phyloP scores from a whole-genome alignment of 30 jellyfish, hydroid and myxozoan species.

The Rhopilema esculentum region DNA sequence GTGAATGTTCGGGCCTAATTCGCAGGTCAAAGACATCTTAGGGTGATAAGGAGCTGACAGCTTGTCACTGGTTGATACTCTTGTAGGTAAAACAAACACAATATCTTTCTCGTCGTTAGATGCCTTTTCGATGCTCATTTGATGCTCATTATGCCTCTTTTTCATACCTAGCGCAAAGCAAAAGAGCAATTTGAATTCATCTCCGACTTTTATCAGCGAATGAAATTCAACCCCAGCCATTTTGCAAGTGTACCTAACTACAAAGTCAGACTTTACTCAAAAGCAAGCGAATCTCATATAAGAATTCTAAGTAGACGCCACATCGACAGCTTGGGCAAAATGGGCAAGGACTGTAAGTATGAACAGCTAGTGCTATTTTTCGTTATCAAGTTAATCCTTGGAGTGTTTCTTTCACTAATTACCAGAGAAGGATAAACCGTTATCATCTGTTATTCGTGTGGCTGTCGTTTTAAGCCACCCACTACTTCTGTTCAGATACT shows the following conservation, averaged over 20 bases:
- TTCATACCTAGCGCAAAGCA: slow-evolving; percentile 46
- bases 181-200: slow-evolving; percentile 19
- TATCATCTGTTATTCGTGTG: not conserved
- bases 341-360: slow-evolving; percentile 66
- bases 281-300: slow-evolving; percentile 76
- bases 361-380: not conserved
- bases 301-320: slow-evolving; percentile 72
- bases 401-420: not conserved
- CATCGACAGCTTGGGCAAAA: slow-evolving; percentile 77
- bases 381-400: not conserved
- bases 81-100: slow-evolving; percentile 35
- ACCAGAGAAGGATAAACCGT: not conserved
- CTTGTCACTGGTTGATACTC: not conserved
- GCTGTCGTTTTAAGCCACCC: not conserved
- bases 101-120: not conserved
- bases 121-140: slow-evolving; percentile 23
- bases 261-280: slow-evolving; percentile 76
- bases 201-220: slow-evolving; percentile 28
- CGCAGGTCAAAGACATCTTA: not conserved
- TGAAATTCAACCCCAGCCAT: slow-evolving; percentile 53
- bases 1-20: not conserved
- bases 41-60: not conserved
- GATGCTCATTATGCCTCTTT: slow-evolving; percentile 2
- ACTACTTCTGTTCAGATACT: too few species aligned
- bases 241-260: slow-evolving; percentile 44